Percentiles rank a stretch among this genome's conserved stretches.
These are phyloP conservation scores for Doryteuthis pealeii DNA, from an alignment of 1,140 invertebrate species.

Conservation along the genomic window DNA sequence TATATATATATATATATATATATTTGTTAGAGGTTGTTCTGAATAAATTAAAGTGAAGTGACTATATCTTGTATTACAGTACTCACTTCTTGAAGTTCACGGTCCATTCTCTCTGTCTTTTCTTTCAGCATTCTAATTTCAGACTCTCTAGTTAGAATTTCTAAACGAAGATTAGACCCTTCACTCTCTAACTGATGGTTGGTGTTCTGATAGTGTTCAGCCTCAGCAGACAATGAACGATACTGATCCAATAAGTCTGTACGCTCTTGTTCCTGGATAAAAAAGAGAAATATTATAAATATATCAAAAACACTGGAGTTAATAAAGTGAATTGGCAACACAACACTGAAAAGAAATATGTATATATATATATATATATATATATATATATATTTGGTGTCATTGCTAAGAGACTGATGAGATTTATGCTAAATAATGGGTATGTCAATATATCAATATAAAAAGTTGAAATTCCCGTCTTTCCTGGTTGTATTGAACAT, in stretches of 20 bases:
- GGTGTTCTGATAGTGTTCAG: slow-evolving; percentile 54
- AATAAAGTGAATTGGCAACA: slow-evolving; percentile 6
- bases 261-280: slow-evolving; percentile 55
- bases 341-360: not conserved
- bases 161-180: slow-evolving; percentile 54
- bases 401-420: not conserved
- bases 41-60: no score
- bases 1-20: no score
- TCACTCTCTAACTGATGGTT: slow-evolving; percentile 59
- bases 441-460: no score
- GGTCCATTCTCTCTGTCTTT: slow-evolving; percentile 53
- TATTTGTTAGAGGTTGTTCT: no score
- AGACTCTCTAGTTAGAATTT: slow-evolving; percentile 57
- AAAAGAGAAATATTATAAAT: not conserved
- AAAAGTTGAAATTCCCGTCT: no score
- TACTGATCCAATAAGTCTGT: slow-evolving; percentile 59
- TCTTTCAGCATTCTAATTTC: slow-evolving; percentile 53
- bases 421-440: not conserved
- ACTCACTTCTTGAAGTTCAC: slow-evolving; percentile 56
- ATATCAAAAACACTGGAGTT: slow-evolving; percentile 1
- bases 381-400: no score
- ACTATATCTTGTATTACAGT: no score
- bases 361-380: no score
- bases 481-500: no score
- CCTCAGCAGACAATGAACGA: slow-evolving; percentile 53